Evolutionary conservation across 1,140 invertebrate species (phyloP), one percentile per base, ranked within the genome.

Genomic region (Drosophila trapezifrons): DNA sequence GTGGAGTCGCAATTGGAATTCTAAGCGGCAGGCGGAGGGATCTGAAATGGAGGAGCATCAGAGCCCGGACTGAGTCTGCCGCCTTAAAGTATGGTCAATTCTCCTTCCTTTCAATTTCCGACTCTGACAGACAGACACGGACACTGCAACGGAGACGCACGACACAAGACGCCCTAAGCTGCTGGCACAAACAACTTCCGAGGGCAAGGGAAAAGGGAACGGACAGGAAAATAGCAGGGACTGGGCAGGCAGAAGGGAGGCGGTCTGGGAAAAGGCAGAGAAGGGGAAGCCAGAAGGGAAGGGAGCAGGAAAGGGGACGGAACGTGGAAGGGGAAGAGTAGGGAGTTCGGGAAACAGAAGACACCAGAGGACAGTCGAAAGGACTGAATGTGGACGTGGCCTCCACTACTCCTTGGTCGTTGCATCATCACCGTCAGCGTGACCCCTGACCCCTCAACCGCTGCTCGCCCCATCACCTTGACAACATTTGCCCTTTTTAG

Each of bases 61-160:
- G 29, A 18, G 37, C 2, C 5, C 3, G 25, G 35, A 56, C 37
- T 42, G 54, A 56, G 35, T n/a, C 35, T 56, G 54, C 57, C 45
- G 67, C 52, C 64, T 70, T 74, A 78, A 78, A 84, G 77, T 78
- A 74, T 81, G 78, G 45, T 82, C 58, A 71, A 71, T 82, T 81
- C 80, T 77, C 77, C 59, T 84, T 69, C 56, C 64, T 70, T 82
- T 57, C 82, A 85, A 86, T 86, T 85, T 85, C 64, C 74, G 51
- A 58, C 46, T 58, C 77, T 85, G 81, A 85, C 81, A 80, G 59
- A 66, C 80, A 57, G 57, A 51, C 62, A 45, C 10, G n/a, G 52
- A 52, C 13, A 13, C 15, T 13, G 25, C 25, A 45, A 27, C 37
- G 25, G 35, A 35, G 32, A 22, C 22, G 56, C 29, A 32, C 9